phyloP scores from a whole-genome alignment of 1,140 invertebrate species.

The Penaeus indicus region DNA sequence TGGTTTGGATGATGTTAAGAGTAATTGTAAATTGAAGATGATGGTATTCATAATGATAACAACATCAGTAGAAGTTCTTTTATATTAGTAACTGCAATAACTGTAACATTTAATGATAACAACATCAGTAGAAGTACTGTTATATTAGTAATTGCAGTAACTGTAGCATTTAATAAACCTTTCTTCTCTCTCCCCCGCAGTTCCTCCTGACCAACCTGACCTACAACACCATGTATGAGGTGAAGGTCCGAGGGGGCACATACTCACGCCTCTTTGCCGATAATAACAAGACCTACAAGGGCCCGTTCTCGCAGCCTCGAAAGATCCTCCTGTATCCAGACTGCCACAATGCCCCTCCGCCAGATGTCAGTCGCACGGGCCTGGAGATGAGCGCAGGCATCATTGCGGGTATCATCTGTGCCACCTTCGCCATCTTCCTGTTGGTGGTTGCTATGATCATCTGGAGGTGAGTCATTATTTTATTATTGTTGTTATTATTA shows the following conservation, averaged over 20 bases:
- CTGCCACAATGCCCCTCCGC: constrained; percentile 70
- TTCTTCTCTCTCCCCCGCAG: constrained; percentile 72
- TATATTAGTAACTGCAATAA: too few species aligned
- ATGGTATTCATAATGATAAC: not conserved
- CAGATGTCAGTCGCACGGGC: constrained; percentile 73
- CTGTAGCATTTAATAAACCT: not conserved
- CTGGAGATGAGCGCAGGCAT: constrained; percentile 80
- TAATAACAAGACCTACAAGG: constrained; percentile 76
- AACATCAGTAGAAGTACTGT: too few species aligned
- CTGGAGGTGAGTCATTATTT: constrained; percentile 78
- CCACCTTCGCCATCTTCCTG: constrained; percentile 79
- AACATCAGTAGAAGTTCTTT: too few species aligned
- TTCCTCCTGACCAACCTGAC: constrained; percentile 82
- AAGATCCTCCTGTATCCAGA: constrained; percentile 78
- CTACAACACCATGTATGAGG: constrained; percentile 81
- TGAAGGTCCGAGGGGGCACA: constrained; percentile 80
- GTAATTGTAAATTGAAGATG: not conserved
- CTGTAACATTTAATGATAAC: not conserved
- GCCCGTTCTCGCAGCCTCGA: constrained; percentile 77
- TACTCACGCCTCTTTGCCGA: constrained; percentile 77
- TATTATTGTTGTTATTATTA: not conserved
- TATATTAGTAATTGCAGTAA: too few species aligned
- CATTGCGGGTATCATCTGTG: constrained; percentile 81
- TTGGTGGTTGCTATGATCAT: constrained; percentile 80
- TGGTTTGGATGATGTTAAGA: too few species aligned